phyloP scores from a whole-genome alignment of 1,140 invertebrate genomes.

The Bombyx mori region DNA sequence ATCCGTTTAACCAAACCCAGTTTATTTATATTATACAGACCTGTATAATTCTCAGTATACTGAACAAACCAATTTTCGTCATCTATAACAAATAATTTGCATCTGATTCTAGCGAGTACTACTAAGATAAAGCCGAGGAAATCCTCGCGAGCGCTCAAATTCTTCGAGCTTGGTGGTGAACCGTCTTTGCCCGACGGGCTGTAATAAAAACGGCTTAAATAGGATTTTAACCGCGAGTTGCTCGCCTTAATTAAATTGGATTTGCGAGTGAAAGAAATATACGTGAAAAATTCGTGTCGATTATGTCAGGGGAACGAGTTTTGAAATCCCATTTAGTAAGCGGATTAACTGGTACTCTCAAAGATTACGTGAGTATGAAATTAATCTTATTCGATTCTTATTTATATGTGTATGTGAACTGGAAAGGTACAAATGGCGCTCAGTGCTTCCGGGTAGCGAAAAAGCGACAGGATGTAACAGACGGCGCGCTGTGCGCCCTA shows the following conservation, averaged over 20 bases:
- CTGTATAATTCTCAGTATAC: background rate
- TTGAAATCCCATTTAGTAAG: constrained; percentile 46
- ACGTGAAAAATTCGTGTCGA: constrained; percentile 67
- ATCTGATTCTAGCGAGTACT: constrained; percentile 48
- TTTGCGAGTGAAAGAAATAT: constrained; percentile 68
- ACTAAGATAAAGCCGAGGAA: constrained; percentile 58
- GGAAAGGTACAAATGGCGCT: constrained; percentile 2
- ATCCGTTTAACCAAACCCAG: no score
- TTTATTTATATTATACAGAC: background rate
- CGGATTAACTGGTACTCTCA: constrained; percentile 42
- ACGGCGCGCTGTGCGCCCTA: constrained; percentile 21
- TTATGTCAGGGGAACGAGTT: constrained; percentile 55
- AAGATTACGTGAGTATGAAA: constrained; percentile 29
- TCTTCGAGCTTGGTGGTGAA: constrained; percentile 58
- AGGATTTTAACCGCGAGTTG: constrained; percentile 70
- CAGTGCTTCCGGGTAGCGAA: constrained; percentile 20
- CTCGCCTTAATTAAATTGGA: constrained; percentile 71
- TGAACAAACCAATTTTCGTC: background rate
- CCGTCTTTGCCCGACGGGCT: constrained; percentile 64
- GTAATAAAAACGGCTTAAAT: constrained; percentile 71
- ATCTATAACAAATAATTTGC: constrained; percentile 48
- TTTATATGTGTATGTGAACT: constrained; percentile 6
- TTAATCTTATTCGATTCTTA: constrained; percentile 12
- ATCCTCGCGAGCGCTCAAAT: constrained; percentile 60
- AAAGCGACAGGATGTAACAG: constrained; percentile 54